Base-by-base conservation (phyloP, 2,113 vertebrate genomes). In the Eurystomus gularis region DNA sequence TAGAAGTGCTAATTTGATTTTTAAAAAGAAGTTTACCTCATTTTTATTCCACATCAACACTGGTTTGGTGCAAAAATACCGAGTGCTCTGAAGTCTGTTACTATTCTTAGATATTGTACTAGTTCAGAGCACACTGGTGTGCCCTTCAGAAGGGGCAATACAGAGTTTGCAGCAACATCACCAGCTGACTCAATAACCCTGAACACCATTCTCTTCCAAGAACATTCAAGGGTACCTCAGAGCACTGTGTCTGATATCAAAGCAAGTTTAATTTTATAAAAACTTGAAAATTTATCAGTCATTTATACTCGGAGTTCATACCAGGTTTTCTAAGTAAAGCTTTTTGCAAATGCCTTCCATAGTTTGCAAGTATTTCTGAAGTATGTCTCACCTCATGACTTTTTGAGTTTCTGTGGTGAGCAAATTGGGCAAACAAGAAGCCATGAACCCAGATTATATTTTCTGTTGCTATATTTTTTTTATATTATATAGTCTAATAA, bases 401-500 rank as follows among this genome's bases (percentile, higher is more conserved):
- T 65, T 37, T 37, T 48, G 46, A 44, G 31, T 87, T 94, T 29
- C 44, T 83, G 20, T 46, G 71, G 35, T 48, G 48, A 87, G 23
- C 13, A 90, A 88, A 91, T 25, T 64, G 17, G 31, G 17, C 39
- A 68, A 52, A 46, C 94, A 40, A 58, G 40, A 37, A 55, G 60
- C 26, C 42, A 24, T 71, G 65, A 25, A 61, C 72, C 39, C 52
- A 91, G 71, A 79, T 46, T 39, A 28, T 35, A 16, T 49, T 89
- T 95, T 94, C 33, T 88, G 29, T 82, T 82, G 55, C 40, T 65
- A n/a, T 21, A 72, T 65, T 60, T 96, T 97, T 97, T 96, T 58
- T 93, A 49, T 93, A 87, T 91, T 96, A 72, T n/a, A 88, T 24
- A 82, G 73, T 68, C 91, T 90, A 62, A 87, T 92, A 82, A 95